Evolutionary conservation across 2,888 invertebrate species (phyloP).

Genomic region (Aproaerema taeniolella): DNA sequence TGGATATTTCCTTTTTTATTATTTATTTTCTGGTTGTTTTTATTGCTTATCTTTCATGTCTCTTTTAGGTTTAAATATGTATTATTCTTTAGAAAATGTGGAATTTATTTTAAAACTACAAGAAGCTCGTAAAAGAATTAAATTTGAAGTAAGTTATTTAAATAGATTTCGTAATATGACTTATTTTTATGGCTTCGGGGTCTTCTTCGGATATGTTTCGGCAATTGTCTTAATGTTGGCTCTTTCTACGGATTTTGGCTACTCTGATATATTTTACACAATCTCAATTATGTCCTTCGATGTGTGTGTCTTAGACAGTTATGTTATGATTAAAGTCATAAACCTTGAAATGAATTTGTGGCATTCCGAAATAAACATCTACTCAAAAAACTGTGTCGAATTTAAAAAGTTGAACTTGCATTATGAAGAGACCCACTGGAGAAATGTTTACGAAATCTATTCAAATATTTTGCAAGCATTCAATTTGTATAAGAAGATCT

Average conservation of each 20-base stretch:
- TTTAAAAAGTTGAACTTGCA: no score
- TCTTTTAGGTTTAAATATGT: no score
- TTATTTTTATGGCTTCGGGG: no score
- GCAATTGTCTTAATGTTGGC: no score
- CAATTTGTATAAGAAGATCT: neutral
- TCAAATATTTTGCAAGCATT: neutral
- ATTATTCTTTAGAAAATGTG: neutral
- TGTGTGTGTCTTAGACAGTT: neutral
- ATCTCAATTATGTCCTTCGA: no score
- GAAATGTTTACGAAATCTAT: neutral
- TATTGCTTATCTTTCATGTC: no score
- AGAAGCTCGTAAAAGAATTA: neutral
- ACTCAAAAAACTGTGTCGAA: neutral
- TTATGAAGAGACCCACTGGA: neutral
- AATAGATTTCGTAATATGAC: no score
- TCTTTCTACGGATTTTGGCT: no score
- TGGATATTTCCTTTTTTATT: no score
- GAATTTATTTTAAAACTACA: neutral
- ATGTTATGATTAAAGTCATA: neutral
- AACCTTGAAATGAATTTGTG: neutral
- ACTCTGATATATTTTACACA: no score
- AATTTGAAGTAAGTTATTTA: neutral
- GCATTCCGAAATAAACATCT: neutral
- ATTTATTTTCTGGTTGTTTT: no score
- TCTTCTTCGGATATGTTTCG: no score